phyloP scores from a whole-genome alignment of 2,113 vertebrate genomes.

The Platycercus adscitus region DNA sequence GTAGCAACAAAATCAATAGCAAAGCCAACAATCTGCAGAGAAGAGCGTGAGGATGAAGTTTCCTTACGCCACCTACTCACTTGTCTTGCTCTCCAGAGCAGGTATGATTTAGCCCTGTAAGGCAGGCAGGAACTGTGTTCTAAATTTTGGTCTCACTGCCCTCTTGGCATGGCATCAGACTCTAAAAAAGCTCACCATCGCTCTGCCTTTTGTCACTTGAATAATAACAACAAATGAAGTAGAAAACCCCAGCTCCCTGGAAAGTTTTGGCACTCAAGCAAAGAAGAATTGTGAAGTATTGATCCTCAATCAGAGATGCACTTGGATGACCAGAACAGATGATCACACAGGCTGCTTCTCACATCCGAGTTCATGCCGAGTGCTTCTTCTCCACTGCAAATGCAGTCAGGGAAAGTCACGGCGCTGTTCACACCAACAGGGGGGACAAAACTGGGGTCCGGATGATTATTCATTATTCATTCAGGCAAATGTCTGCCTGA shows the following conservation, averaged over 20 bases:
- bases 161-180: background rate
- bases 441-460: background rate
- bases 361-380: fast-evolving
- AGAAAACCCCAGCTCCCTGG: background rate
- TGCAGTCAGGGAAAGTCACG: background rate
- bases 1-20: background rate
- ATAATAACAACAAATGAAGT: background rate
- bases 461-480: background rate
- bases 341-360: background rate
- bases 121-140: background rate
- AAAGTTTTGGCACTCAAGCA: background rate
- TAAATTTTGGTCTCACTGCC: background rate
- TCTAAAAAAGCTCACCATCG: background rate
- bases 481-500: background rate
- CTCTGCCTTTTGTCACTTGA: background rate
- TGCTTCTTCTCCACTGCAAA: background rate
- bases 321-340: background rate
- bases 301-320: background rate
- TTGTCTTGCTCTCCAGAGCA: background rate
- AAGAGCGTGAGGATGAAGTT: background rate
- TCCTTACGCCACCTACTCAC: background rate
- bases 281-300: background rate
- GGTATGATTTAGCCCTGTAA: background rate
- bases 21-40: background rate
- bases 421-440: background rate